Conservation (phyloP, 2,797 vertebrate genomes). For the Babyrousa celebensis region DNA sequence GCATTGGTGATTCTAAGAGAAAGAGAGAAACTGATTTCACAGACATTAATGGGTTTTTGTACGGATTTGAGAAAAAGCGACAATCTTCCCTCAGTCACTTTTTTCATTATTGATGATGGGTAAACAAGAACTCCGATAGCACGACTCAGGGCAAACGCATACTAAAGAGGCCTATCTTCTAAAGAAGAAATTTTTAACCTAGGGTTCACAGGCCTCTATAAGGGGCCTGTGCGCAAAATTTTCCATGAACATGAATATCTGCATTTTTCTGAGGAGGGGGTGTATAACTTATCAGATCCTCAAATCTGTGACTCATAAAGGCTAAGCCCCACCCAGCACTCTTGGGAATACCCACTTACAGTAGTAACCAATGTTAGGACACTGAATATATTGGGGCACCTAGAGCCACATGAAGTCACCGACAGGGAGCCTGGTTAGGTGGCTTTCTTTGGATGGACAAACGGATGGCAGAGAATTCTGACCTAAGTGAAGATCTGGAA, state of each 20-base stretch:
- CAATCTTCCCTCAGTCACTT: neutral
- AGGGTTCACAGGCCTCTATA: neutral
- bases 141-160: neutral
- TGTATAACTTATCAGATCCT: conserved; percentile 11
- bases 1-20: neutral
- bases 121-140: neutral
- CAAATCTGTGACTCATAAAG: neutral
- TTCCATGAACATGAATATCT: neutral
- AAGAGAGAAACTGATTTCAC: neutral
- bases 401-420: neutral
- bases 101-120: neutral
- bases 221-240: neutral
- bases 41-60: neutral
- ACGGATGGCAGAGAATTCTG: neutral
- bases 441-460: neutral
- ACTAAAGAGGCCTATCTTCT: neutral
- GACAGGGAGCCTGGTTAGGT: neutral
- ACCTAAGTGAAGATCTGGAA: neutral
- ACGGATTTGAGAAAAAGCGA: conserved; percentile 59
- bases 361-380: neutral
- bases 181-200: conserved; percentile 12
- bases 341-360: neutral
- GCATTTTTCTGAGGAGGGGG: neutral
- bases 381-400: neutral
- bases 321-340: neutral